These are phyloP conservation scores for Atherinosoma microstoma DNA, from an alignment of 2,797 vertebrate genomes.

Conservation along the genomic window DNA sequence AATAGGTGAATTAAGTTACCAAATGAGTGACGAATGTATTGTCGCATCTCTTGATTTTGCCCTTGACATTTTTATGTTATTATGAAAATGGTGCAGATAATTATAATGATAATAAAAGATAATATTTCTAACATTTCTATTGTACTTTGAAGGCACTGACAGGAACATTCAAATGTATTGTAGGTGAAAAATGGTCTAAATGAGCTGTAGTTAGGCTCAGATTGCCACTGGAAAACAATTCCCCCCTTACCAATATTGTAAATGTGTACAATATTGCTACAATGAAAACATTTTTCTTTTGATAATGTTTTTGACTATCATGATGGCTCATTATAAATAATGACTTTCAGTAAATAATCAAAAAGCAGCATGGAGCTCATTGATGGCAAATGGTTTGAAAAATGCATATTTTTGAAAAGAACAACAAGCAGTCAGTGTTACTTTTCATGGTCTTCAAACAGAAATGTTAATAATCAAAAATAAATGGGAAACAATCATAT, in stretches of 20 bases:
- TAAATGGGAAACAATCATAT: slow-evolving; percentile 43
- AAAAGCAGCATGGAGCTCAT: slow-evolving; percentile 65
- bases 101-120: slow-evolving; percentile 31
- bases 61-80: slow-evolving; percentile 4
- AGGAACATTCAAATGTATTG: slow-evolving; percentile 56
- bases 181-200: slow-evolving; percentile 57
- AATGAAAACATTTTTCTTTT: slow-evolving; percentile 65
- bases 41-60: slow-evolving; percentile 43
- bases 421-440: slow-evolving; percentile 24
- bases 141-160: slow-evolving; percentile 37
- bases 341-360: slow-evolving; percentile 61
- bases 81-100: slow-evolving; percentile 18
- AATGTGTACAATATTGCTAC: slow-evolving; percentile 45
- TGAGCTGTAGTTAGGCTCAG: slow-evolving; percentile 48
- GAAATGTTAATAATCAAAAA: slow-evolving; percentile 45
- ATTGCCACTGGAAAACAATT: slow-evolving; percentile 58
- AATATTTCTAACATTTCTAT: slow-evolving; percentile 41
- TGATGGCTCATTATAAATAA: slow-evolving; percentile 72
- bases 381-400: slow-evolving; percentile 60
- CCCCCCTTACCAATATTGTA: slow-evolving; percentile 44
- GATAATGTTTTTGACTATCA: slow-evolving; percentile 56
- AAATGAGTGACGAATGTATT: slow-evolving; percentile 40
- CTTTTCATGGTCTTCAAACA: slow-evolving; percentile 40
- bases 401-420: slow-evolving; percentile 50
- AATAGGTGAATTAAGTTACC: slow-evolving; percentile 25